Conservation (phyloP, 1,140 invertebrate genomes). For the Coelopa frigida region DNA sequence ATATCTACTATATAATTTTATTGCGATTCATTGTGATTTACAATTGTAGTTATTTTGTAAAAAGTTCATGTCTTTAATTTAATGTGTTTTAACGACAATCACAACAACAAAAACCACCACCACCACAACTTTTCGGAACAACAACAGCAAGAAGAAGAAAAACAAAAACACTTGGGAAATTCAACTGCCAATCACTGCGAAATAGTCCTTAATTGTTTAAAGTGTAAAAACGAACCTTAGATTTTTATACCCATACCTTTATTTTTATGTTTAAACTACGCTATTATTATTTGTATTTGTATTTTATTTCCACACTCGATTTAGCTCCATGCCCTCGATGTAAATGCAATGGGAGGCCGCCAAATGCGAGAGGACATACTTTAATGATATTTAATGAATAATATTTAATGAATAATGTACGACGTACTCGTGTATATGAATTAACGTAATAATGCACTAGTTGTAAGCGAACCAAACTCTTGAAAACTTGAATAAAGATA, state of each 20-base stretch:
- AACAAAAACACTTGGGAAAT: neutral
- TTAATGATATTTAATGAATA: too few relatives aligned
- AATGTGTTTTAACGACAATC: neutral
- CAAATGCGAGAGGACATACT: neutral
- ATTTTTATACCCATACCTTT: neutral
- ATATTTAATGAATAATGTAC: too few relatives aligned
- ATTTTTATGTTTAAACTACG: neutral
- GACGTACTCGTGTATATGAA: neutral
- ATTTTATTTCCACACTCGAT: neutral
- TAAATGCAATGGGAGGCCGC: neutral
- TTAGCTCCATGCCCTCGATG: neutral
- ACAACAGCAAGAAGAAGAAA: neutral
- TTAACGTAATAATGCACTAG: neutral
- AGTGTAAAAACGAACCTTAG: neutral
- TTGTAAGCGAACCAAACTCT: slow-evolving; percentile 9
- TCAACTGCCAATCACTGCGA: slow-evolving; percentile 10
- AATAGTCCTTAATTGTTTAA: slow-evolving; percentile 5
- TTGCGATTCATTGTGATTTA: neutral
- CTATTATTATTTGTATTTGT: slow-evolving; percentile 1
- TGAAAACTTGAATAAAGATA: too few relatives aligned
- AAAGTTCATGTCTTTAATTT: neutral
- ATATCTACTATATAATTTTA: too few relatives aligned
- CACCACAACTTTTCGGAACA: too few relatives aligned
- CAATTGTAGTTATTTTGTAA: slow-evolving; percentile 3
- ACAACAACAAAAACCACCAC: neutral